phyloP scores from a whole-genome alignment of 2,797 vertebrate species.

The Astyanax mexicanus region DNA sequence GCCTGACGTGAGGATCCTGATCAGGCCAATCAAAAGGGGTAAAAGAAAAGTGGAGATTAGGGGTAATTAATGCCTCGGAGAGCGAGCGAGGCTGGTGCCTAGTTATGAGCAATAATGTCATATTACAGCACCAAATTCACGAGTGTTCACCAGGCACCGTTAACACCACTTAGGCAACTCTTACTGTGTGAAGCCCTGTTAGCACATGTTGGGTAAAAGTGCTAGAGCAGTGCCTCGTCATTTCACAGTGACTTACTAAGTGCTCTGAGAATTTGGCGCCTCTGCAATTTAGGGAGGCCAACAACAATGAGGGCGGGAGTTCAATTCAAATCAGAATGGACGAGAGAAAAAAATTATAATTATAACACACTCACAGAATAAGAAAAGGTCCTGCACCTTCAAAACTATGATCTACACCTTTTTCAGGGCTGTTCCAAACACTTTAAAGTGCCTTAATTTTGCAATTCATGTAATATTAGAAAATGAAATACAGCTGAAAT shows the following conservation, averaged over 20 bases:
- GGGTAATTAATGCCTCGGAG: constrained; percentile 19
- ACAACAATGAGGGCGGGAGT: neutral
- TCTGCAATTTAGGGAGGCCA: constrained; percentile 12
- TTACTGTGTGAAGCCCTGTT: neutral
- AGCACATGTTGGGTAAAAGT: neutral
- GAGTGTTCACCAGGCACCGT: constrained; percentile 1
- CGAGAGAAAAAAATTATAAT: neutral
- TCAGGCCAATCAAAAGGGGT: neutral
- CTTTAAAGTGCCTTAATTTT: no score
- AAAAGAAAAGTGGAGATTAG: constrained; percentile 5
- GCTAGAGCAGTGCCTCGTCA: neutral
- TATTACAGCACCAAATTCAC: neutral
- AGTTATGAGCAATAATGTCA: constrained; percentile 42
- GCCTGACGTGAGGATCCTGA: neutral
- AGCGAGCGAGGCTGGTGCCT: constrained; percentile 3
- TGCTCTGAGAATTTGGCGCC: constrained; percentile 15
- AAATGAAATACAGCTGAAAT: no score
- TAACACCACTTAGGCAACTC: neutral
- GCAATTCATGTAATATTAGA: no score
- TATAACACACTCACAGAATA: neutral
- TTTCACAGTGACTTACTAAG: constrained; percentile 28
- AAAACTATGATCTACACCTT: neutral
- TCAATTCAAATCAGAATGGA: constrained; percentile 20
- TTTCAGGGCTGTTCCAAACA: neutral
- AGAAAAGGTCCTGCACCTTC: neutral